A percentile compares a stretch with the other conserved stretches of the same genome.
Evolutionary conservation across 2,888 invertebrate species (phyloP).

Genomic region (Drosophila basisetae): DNA sequence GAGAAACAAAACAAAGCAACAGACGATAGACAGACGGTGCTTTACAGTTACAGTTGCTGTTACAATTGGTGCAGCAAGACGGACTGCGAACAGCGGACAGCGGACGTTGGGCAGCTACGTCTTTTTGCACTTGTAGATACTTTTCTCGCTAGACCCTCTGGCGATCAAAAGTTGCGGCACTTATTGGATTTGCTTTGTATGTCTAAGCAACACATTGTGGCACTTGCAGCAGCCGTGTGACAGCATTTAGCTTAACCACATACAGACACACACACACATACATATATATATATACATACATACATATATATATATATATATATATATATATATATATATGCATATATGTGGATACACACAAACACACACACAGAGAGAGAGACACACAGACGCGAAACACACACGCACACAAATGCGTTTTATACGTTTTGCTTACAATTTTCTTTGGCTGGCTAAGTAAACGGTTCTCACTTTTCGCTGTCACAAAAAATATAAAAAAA

Average conservation of each 20-base stretch:
- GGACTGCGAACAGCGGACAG: slow-evolving; percentile 14
- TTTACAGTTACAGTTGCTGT: slow-evolving; percentile 9
- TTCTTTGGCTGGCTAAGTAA: slow-evolving; percentile 46
- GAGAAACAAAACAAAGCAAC: slow-evolving; percentile 45
- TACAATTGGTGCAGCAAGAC: slow-evolving; percentile 3
- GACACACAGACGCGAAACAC: slow-evolving; percentile 18
- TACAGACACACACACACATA: slow-evolving; percentile 8
- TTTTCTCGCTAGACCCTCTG: slow-evolving; percentile 33
- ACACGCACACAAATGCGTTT: slow-evolving; percentile 34
- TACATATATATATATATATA: slow-evolving; percentile 2
- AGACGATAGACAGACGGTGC: slow-evolving; percentile 30
- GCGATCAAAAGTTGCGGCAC: slow-evolving; percentile 25
- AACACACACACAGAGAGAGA: slow-evolving; percentile 4
- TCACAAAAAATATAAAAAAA: slow-evolving; percentile 34
- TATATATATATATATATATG: not conserved
- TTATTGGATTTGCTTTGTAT: slow-evolving; percentile 27
- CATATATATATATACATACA: slow-evolving; percentile 4
- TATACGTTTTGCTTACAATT: slow-evolving; percentile 43
- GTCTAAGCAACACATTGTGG: slow-evolving; percentile 42
- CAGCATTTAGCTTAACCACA: slow-evolving; percentile 27
- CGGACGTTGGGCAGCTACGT: slow-evolving; percentile 8
- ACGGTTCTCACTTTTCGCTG: slow-evolving; percentile 53
- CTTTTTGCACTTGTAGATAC: slow-evolving; percentile 62
- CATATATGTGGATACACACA: slow-evolving; percentile 6
- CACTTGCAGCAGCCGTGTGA: slow-evolving; percentile 39